A percentile compares a stretch with the other conserved stretches of the same genome.
phyloP scores from a whole-genome alignment of 1,140 invertebrate species.

The Meloidogyne chitwoodi region DNA sequence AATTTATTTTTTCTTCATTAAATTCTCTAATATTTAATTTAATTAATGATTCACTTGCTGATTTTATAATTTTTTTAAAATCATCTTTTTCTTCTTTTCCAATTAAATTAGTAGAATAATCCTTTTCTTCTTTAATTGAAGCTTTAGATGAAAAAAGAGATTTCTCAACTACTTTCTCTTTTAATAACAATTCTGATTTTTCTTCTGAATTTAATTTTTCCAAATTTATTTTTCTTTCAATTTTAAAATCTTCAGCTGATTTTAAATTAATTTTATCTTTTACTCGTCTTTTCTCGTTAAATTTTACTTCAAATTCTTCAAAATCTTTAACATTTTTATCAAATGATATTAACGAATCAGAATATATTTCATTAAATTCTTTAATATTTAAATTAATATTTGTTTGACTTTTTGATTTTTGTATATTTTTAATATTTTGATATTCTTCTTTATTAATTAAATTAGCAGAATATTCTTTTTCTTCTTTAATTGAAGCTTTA shows the following conservation, averaged over 20 bases:
- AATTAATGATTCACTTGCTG: not conserved
- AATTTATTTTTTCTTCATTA: not conserved
- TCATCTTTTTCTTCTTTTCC: not conserved
- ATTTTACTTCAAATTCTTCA: too few species aligned
- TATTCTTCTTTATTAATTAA: too few species aligned
- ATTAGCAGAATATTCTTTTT: not conserved
- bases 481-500: not conserved
- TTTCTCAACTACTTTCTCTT: not conserved
- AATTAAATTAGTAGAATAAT: not conserved
- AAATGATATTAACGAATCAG: too few species aligned
- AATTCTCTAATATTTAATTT: not conserved
- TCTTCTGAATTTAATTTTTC: not conserved
- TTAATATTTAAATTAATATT: too few species aligned
- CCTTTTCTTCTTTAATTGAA: not conserved
- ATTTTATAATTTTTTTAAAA: not conserved
- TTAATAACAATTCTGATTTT: not conserved
- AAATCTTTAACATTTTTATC: too few species aligned
- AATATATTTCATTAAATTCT: too few species aligned
- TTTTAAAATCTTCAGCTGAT: not conserved
- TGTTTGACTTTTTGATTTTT: too few species aligned
- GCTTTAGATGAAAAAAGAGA: not conserved
- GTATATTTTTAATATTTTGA: too few species aligned
- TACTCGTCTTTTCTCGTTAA: not conserved
- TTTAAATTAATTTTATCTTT: not conserved
- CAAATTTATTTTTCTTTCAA: not conserved